Evolutionary conservation across 2,888 invertebrate genomes (phyloP).

Genomic region (Plagodis dolabraria): DNA sequence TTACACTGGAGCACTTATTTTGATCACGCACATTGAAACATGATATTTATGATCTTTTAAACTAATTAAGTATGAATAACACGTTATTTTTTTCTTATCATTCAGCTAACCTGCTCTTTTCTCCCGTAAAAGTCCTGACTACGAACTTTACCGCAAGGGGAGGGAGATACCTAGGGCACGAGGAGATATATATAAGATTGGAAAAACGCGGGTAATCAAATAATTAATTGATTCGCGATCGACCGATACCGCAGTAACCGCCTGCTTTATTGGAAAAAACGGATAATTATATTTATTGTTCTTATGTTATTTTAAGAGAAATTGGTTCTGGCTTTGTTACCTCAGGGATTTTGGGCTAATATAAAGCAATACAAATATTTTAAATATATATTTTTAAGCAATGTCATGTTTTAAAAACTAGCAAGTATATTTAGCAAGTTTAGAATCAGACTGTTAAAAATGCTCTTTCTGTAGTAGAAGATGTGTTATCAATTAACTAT

Average conservation of each 20-base stretch:
- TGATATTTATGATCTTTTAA: too few species aligned
- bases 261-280: constrained; percentile 27
- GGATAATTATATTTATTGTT: constrained; percentile 30
- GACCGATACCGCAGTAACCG: constrained; percentile 21
- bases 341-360: neutral
- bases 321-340: constrained; percentile 15
- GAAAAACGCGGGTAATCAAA: constrained; percentile 55
- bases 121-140: constrained; percentile 1
- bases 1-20: too few species aligned
- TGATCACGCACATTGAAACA: too few species aligned
- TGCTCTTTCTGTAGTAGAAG: too few species aligned
- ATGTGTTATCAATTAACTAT: too few species aligned
- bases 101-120: too few species aligned
- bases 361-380: too few species aligned
- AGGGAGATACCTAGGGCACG: neutral
- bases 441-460: too few species aligned
- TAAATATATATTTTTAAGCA: too few species aligned
- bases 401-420: too few species aligned
- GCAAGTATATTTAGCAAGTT: neutral
- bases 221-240: constrained; percentile 58
- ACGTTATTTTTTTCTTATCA: too few species aligned
- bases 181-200: constrained; percentile 34
- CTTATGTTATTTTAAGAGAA: constrained; percentile 17
- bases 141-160: neutral
- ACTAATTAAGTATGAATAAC: too few species aligned